Conservation (phyloP, 2,797 vertebrate genomes). For the Pyrocephalus nanus region DNA sequence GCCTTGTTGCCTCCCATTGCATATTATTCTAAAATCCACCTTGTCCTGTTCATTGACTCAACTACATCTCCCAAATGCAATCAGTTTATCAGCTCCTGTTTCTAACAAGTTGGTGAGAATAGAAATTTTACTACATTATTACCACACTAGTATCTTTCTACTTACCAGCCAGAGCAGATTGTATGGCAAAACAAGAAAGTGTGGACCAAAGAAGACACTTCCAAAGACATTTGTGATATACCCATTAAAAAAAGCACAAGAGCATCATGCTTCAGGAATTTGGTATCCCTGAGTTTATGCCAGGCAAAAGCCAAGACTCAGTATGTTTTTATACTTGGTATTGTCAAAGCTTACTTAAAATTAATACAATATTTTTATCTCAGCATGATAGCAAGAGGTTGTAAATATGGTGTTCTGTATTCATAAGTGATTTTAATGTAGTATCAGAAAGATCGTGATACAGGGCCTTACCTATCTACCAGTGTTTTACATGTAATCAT, state of each 20-base stretch:
- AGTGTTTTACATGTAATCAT: background rate
- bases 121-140: background rate
- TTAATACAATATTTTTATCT: background rate
- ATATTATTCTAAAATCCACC: background rate
- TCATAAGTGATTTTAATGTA: background rate
- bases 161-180: background rate
- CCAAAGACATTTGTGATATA: background rate
- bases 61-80: background rate
- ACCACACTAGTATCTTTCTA: background rate
- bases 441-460: background rate
- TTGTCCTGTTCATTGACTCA: background rate
- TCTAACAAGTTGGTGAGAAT: background rate
- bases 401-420: background rate
- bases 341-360: background rate
- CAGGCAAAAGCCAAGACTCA: background rate
- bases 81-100: background rate
- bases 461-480: background rate
- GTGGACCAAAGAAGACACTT: background rate
- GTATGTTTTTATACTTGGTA: background rate
- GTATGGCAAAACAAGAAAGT: background rate
- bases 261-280: background rate
- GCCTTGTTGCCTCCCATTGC: background rate
- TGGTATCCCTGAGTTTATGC: background rate
- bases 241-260: background rate
- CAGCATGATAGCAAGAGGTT: background rate